Conservation (phyloP, 2,113 vertebrate species). For the Cochlearius cochlearius region DNA sequence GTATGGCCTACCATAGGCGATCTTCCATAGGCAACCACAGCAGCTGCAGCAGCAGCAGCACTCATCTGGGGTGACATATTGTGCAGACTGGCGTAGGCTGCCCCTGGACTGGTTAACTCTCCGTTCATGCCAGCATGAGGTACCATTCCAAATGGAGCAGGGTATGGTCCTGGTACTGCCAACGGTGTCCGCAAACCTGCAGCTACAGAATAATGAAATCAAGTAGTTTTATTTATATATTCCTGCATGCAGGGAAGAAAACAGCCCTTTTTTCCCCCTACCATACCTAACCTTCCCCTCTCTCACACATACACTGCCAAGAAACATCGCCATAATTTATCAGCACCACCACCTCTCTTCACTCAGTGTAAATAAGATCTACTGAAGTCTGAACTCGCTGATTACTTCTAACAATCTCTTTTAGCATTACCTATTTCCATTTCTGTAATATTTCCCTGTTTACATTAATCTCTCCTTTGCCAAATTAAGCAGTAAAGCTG, state of each 20-base stretch:
- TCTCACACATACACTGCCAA: neutral
- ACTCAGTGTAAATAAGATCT: neutral
- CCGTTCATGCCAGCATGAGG: slow-evolving; percentile 91
- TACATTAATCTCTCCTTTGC: slow-evolving; percentile 20
- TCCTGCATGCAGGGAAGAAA: neutral
- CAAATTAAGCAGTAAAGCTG: slow-evolving; percentile 46
- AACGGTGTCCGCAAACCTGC: slow-evolving; percentile 89
- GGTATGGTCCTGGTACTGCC: slow-evolving; percentile 90
- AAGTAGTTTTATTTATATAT: neutral
- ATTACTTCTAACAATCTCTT: neutral
- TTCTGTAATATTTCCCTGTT: slow-evolving; percentile 11
- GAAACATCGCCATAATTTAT: neutral
- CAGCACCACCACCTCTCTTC: neutral
- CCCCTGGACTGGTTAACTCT: slow-evolving; percentile 87
- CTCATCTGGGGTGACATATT: slow-evolving; percentile 98
- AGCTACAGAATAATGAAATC: slow-evolving; percentile 64
- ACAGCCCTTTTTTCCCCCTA: neutral
- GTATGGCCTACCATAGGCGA: slow-evolving; percentile 87
- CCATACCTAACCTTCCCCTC: neutral
- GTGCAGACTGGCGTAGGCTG: slow-evolving; percentile 90
- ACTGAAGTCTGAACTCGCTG: neutral
- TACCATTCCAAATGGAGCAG: slow-evolving; percentile 90
- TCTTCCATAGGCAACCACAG: slow-evolving; percentile 90
- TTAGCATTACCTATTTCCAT: slow-evolving; percentile 1
- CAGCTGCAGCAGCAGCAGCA: slow-evolving; percentile 84